Evolutionary conservation across 2,113 vertebrate species (phyloP), one percentile per base, ranked within the genome.

Genomic region (Amblyornis subalaris): DNA sequence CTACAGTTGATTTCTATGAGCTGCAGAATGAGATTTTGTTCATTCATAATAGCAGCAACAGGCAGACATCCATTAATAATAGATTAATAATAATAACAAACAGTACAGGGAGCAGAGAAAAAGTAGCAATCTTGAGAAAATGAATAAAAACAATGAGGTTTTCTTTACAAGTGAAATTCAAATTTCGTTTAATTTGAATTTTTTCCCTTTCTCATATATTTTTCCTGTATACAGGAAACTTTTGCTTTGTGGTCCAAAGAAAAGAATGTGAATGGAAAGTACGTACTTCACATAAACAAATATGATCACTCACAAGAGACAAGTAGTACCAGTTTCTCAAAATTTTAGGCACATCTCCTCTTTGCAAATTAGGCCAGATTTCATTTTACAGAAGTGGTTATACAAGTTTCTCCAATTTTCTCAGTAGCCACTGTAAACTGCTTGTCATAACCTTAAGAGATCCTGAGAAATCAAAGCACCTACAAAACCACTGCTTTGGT

Each of bases 381-480:
- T 84, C 67, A 36, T 40, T 94, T 95, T 94, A 40, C 23, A 81
- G 54, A 85, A 54, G 5, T 28, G 9, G 2, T 75, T 86, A 76
- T 16, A 54, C 54, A 70, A 60, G n/a, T 93, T 75, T 75, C 83
- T 72, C 51, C 24, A 69, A 15, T 72, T 90, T 90, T 93, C 67
- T 88, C 48, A 75, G 64, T 54, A 57, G 50, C 51, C 50, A 48
- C 55, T 66, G 33, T 26, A 82, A 96, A 88, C 67, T 64, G 20
- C 35, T 83, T 92, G 36, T 84, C 71, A 89, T 64, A 84, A 91
- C 61, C 31, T 88, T 72, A 84, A 88, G 71, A 92, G 36, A 92
- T 47, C 54, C 62, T 50, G n/a, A 76, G 69, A 95, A 94, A 95
- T 57, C 79, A 84, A 89, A 89, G 42, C n/a, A 75, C 44, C 82